Evolutionary conservation across 1,140 invertebrate genomes (phyloP).

Genomic region (Choristoneura fumiferana): DNA sequence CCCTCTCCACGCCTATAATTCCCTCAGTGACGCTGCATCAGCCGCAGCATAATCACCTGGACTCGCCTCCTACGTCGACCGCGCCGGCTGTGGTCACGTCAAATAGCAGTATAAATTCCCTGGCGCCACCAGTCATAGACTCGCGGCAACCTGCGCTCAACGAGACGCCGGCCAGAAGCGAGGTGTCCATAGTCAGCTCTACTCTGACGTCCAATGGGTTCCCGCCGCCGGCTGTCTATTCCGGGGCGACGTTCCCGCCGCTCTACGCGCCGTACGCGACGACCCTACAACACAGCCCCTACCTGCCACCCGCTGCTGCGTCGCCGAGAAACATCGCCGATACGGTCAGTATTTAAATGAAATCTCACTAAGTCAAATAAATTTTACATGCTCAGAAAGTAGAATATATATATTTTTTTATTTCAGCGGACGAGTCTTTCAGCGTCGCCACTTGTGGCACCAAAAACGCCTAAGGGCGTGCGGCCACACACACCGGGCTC

Average conservation of each 20-base stretch:
- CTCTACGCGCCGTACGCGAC: slow-evolving; percentile 86
- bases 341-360: slow-evolving; percentile 69
- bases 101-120: slow-evolving; percentile 40
- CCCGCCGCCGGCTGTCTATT: slow-evolving; percentile 74
- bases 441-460: slow-evolving; percentile 72
- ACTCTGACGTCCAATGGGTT: slow-evolving; percentile 56
- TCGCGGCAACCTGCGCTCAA: slow-evolving; percentile 46
- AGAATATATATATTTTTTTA: neutral
- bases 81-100: slow-evolving; percentile 41
- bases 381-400: neutral
- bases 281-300: slow-evolving; percentile 83
- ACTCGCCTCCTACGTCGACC: slow-evolving; percentile 41
- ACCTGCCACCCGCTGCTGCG: slow-evolving; percentile 82
- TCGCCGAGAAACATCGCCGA: slow-evolving; percentile 82
- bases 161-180: slow-evolving; percentile 45
- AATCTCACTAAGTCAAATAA: neutral
- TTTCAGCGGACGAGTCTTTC: slow-evolving; percentile 76
- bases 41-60: slow-evolving; percentile 43
- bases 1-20: slow-evolving; percentile 37
- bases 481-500: slow-evolving; percentile 71
- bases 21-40: slow-evolving; percentile 50
- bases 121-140: slow-evolving; percentile 50
- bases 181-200: slow-evolving; percentile 44
- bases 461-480: slow-evolving; percentile 71
- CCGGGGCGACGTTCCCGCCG: slow-evolving; percentile 82